Percentiles rank a stretch among this genome's conserved stretches.
These are phyloP conservation scores for Geococcyx californianus DNA, from an alignment of 2,113 vertebrate species.

Conservation along the genomic window DNA sequence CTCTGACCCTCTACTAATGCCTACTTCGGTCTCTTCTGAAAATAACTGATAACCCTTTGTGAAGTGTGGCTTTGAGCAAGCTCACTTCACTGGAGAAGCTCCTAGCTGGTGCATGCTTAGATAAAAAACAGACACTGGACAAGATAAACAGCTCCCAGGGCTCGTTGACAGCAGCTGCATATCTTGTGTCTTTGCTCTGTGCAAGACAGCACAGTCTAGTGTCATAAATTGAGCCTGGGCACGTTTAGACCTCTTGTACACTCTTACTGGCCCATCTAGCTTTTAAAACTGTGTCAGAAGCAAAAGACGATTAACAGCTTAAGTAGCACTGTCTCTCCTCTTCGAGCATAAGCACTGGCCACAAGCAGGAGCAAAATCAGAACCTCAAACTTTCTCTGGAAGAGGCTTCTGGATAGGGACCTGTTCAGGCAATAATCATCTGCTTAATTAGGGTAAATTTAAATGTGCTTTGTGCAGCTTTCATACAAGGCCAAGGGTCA, in stretches of 20 bases:
- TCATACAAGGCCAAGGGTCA: background rate
- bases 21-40: background rate
- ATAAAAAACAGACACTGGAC: background rate
- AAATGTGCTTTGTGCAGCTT: background rate
- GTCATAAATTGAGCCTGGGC: slow-evolving; percentile 16
- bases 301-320: slow-evolving; percentile 45
- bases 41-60: background rate
- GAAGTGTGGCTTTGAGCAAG: background rate
- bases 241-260: background rate
- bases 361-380: background rate
- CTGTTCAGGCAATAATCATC: background rate
- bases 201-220: background rate
- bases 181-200: background rate
- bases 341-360: background rate
- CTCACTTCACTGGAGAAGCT: background rate
- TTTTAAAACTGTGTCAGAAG: slow-evolving; percentile 14
- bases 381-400: background rate
- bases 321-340: background rate
- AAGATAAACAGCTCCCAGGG: background rate
- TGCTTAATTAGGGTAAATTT: background rate
- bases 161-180: background rate
- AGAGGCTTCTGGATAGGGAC: background rate
- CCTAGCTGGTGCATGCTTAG: background rate
- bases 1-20: background rate
- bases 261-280: background rate